These are phyloP conservation scores for Myocastor coypus DNA, from an alignment of 2,113 vertebrate genomes.

Conservation along the genomic window DNA sequence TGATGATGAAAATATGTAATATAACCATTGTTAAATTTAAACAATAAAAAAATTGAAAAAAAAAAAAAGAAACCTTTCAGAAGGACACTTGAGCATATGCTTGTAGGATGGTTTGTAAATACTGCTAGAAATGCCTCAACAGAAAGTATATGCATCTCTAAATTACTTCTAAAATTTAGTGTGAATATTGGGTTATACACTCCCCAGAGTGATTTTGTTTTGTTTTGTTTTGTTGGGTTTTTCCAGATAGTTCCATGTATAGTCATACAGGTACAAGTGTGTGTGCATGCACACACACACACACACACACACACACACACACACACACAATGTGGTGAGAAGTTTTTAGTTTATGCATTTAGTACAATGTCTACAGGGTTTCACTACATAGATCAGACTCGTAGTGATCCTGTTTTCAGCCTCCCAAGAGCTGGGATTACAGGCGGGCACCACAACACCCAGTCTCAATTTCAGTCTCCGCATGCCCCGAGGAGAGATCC, in stretches of 20 bases:
- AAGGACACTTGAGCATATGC: not conserved
- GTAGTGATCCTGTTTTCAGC: too few species aligned
- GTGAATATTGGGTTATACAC: slow-evolving; percentile 55
- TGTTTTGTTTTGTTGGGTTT: slow-evolving; percentile 55
- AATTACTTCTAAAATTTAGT: slow-evolving; percentile 51
- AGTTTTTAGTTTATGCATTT: not conserved
- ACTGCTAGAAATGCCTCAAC: slow-evolving; percentile 71
- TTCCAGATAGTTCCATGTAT: slow-evolving; percentile 53
- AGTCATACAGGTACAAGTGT: not conserved
- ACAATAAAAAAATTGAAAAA: too few species aligned
- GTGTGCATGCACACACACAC: not conserved
- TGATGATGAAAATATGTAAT: too few species aligned
- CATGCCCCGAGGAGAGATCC: too few species aligned
- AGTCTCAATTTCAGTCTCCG: too few species aligned
- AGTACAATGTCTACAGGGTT: too few species aligned
- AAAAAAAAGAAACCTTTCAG: slow-evolving; percentile 22
- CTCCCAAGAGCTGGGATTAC: too few species aligned
- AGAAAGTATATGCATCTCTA: slow-evolving; percentile 45
- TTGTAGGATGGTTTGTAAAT: not conserved
- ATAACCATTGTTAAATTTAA: too few species aligned
- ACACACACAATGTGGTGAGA: not conserved
- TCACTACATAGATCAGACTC: too few species aligned
- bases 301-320: too few species aligned
- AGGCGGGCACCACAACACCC: too few species aligned
- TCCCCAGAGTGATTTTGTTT: slow-evolving; percentile 39